Conservation (phyloP, 1,140 invertebrate species). For the Ceratina calcarata region DNA sequence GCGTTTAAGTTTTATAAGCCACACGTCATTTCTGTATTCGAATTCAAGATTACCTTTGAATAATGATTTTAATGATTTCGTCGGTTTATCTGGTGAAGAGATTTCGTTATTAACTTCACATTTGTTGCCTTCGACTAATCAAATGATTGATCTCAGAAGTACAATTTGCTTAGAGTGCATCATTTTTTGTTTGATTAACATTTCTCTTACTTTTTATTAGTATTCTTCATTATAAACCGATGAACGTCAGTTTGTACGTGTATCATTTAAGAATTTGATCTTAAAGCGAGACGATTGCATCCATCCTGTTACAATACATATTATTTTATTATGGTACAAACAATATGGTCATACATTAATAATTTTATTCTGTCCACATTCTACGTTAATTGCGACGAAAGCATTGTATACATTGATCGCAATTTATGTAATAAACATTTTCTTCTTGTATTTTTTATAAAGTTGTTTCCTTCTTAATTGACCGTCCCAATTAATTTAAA, state of each 20-base stretch:
- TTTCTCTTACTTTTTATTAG: neutral
- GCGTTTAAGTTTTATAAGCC: slow-evolving; percentile 1
- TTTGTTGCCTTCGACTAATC: neutral
- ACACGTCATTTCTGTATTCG: neutral
- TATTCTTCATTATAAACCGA: neutral
- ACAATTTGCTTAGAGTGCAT: neutral
- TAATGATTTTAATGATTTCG: neutral
- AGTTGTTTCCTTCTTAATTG: slow-evolving; percentile 23
- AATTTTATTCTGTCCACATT: slow-evolving; percentile 35
- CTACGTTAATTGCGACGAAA: slow-evolving; percentile 37
- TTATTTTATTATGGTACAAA: slow-evolving; percentile 33
- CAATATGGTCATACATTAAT: slow-evolving; percentile 2
- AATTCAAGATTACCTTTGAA: neutral
- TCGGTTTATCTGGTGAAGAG: neutral
- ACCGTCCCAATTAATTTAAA: neutral
- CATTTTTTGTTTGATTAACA: neutral
- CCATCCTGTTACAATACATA: slow-evolving; percentile 41
- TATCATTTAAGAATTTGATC: neutral
- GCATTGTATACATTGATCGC: slow-evolving; percentile 60
- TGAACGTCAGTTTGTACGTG: neutral
- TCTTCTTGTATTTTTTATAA: slow-evolving; percentile 71
- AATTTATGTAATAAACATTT: slow-evolving; percentile 69
- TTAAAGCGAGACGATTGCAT: slow-evolving; percentile 41
- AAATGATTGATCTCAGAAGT: slow-evolving; percentile 9
- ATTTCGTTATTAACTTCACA: neutral